Conservation (phyloP, 2,888 invertebrate species). For the Sicus ferrugineus region DNA sequence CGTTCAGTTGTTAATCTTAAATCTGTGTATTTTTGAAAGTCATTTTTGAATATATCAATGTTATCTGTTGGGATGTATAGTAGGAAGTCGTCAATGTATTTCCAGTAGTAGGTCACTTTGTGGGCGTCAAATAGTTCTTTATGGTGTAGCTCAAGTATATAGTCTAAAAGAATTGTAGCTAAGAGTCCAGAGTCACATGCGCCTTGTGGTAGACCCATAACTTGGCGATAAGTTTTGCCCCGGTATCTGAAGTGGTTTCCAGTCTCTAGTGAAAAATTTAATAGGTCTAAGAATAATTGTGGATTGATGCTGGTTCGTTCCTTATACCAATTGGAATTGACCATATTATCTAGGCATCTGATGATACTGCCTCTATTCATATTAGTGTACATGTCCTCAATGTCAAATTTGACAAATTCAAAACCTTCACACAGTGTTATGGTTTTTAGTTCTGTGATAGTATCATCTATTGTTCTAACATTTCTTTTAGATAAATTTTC, state of each 20-base stretch:
- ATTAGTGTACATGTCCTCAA: slow-evolving; percentile 10
- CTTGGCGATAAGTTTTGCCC: not conserved
- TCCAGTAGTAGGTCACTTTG: not conserved
- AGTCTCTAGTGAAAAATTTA: not conserved
- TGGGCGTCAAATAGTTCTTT: not conserved
- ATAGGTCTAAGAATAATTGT: not conserved
- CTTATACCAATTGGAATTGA: not conserved
- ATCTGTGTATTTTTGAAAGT: not conserved
- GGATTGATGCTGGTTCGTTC: not conserved
- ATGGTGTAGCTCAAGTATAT: not conserved
- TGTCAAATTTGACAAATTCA: not conserved
- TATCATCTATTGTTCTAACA: not conserved
- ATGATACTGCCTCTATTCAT: not conserved
- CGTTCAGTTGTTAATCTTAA: not conserved
- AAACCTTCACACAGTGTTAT: not conserved
- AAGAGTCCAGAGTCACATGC: slow-evolving; percentile 29
- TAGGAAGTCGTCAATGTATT: slow-evolving; percentile 27
- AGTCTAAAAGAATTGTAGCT: slow-evolving; percentile 14
- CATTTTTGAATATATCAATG: not conserved
- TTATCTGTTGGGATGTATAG: not conserved
- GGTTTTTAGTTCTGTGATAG: not conserved
- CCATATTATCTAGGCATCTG: not conserved
- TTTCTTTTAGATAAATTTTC: not conserved
- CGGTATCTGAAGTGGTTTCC: not conserved
- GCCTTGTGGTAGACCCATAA: slow-evolving; percentile 20